Evolutionary conservation across 2,888 invertebrate species (phyloP), one percentile per base, ranked within the genome.

Genomic region (Carabus problematicus): DNA sequence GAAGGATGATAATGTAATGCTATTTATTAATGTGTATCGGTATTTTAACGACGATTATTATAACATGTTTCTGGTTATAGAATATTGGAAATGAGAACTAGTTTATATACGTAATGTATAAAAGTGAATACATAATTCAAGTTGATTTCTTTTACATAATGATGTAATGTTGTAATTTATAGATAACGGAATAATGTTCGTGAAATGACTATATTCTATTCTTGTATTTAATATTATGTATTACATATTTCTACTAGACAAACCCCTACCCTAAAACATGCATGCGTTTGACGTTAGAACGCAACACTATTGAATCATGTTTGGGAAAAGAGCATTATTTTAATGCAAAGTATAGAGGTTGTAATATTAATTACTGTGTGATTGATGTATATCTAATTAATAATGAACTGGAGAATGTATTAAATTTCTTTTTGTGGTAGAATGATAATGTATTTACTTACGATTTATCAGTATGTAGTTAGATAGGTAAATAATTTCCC

Each of bases 301-400:
- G 67, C 74, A 75, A 74, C 73, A 66, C 67, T 73, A 75, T 73
- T 16, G 56, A 56, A 73, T 71, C 85, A 29, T 85, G 85, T 85
- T 87, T 82, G 82, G 88, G 89, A 89, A 91, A 91, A 89, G 88
- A 89, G 89, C 91, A 91, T 92, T 91, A 91, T 88, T 92, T 92
- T 91, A 89, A 90, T 92, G 92, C 92, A 92, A 92, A 92, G 92
- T 92, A 91, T 91, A 91, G 91, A 91, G 89, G 91, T 91, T 91
- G 90, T 91, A 89, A 84, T 72, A 67, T 73, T 63, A 66, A 69
- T 71, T 71, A 66, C 70, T 68, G 56, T 61, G 62, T 72, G 54
- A 54, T 59, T 68, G 61, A 58, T 66, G 59, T 66, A 58, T 58
- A 55, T 14, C 64, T 64, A 60, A n/a, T n/a, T 63, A 64, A 66